Evolutionary conservation across 1,140 invertebrate species (phyloP).

Genomic region (Rhyacophila brunnea): DNA sequence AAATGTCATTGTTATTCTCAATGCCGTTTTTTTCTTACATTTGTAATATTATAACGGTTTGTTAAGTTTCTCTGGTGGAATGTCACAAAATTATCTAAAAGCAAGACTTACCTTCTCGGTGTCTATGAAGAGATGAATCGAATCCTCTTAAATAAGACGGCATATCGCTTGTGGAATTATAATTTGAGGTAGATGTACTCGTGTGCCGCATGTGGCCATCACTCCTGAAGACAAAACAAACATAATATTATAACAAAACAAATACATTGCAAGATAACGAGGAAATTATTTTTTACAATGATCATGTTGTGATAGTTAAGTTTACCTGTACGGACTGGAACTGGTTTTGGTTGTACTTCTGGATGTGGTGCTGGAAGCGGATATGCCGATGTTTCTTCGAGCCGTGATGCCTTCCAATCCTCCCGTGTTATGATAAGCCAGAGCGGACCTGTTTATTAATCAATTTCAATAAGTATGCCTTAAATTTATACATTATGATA

Average conservation of each 20-base stretch:
- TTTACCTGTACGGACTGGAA: conserved; percentile 81
- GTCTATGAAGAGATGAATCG: conserved; percentile 53
- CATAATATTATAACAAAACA: no score
- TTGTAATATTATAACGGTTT: no score
- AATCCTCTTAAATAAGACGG: conserved; percentile 66
- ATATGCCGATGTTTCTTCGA: conserved; percentile 86
- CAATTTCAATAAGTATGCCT: no score
- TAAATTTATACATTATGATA: no score
- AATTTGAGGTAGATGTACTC: conserved; percentile 80
- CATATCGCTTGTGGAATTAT: conserved; percentile 74
- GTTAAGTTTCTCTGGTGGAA: no score
- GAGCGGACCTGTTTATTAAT: conserved; percentile 66
- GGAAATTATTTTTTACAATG: no score
- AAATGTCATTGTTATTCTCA: no score
- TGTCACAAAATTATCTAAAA: no score
- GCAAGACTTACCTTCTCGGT: conserved; percentile 38
- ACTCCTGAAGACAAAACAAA: conserved; percentile 63
- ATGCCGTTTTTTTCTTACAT: no score
- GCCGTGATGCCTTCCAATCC: conserved; percentile 51
- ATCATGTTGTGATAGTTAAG: no score
- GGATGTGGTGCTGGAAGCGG: conserved; percentile 92
- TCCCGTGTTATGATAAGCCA: conserved; percentile 74
- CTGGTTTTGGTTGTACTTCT: conserved; percentile 92
- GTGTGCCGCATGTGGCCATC: conserved; percentile 77
- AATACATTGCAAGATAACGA: no score